These are phyloP conservation scores for Gavia stellata DNA, from an alignment of 2,113 vertebrate species.

Conservation along the genomic window DNA sequence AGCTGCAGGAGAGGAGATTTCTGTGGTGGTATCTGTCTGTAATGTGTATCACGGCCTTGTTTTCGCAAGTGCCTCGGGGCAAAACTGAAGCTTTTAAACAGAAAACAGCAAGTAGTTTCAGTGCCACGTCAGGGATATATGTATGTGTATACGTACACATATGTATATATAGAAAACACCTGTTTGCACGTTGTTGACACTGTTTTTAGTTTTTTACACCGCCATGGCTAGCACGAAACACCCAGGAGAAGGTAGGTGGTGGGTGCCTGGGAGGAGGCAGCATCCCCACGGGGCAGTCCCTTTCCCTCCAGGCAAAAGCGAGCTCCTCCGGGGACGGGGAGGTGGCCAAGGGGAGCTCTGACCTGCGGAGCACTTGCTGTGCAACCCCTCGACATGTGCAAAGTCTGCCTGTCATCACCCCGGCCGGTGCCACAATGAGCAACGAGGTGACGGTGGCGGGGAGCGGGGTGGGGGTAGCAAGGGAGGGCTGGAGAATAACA, in stretches of 20 bases:
- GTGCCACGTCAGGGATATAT: background rate
- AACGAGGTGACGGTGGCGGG: background rate
- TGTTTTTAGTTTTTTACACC: background rate
- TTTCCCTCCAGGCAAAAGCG: accelerated
- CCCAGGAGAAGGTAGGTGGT: background rate
- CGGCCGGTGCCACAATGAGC: background rate
- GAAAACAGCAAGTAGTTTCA: background rate
- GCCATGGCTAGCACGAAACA: background rate
- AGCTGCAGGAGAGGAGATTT: background rate
- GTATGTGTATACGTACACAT: accelerated
- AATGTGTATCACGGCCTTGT: background rate
- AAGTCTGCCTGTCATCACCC: conserved; percentile 2
- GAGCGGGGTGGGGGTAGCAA: accelerated
- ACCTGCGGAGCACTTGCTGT: background rate
- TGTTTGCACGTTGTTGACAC: background rate
- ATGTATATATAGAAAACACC: conserved; percentile 14
- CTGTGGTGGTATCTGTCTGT: background rate
- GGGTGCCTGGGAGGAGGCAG: background rate
- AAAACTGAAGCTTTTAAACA: background rate
- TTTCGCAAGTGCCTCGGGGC: background rate
- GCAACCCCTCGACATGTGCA: background rate
- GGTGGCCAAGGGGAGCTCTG: background rate
- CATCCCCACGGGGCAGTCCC: background rate
- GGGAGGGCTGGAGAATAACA: background rate
- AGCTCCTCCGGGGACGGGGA: background rate